Evolutionary conservation across 2,888 invertebrate species (phyloP).

Genomic region (Baronia brevicornis): DNA sequence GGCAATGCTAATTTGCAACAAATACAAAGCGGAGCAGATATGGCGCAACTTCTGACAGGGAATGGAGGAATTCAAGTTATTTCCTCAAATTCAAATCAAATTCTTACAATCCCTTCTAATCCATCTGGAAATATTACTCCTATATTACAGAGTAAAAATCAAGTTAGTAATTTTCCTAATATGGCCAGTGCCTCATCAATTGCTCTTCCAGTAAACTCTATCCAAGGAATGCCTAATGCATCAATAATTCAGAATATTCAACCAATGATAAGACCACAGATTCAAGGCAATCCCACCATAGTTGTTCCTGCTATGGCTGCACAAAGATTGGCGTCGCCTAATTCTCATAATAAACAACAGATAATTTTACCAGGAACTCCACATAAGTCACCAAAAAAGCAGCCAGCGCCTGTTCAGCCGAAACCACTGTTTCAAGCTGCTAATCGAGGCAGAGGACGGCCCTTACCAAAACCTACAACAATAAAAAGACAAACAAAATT

Average conservation of each 20-base stretch:
- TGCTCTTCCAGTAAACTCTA: constrained; percentile 63
- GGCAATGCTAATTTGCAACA: constrained; percentile 58
- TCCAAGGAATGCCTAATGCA: constrained; percentile 63
- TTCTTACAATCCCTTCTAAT: constrained; percentile 62
- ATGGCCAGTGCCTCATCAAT: constrained; percentile 71
- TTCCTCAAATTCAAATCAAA: constrained; percentile 70
- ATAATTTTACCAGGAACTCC: constrained; percentile 53
- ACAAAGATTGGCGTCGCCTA: constrained; percentile 62
- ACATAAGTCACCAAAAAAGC: constrained; percentile 69
- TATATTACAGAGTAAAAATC: constrained; percentile 64
- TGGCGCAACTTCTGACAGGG: constrained; percentile 62
- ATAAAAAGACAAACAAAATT: constrained; percentile 66
- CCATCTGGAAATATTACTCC: constrained; percentile 50
- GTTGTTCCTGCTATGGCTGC: constrained; percentile 64
- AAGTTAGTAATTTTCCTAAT: constrained; percentile 62
- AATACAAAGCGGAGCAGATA: constrained; percentile 56
- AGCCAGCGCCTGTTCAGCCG: constrained; percentile 61
- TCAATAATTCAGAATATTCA: constrained; percentile 70
- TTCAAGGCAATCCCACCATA: constrained; percentile 66
- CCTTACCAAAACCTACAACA: constrained; percentile 63
- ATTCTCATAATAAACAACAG: constrained; percentile 61
- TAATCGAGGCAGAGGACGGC: constrained; percentile 58
- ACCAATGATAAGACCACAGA: constrained; percentile 66
- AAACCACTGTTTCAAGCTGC: constrained; percentile 68
- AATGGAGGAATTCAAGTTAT: constrained; percentile 69